These are phyloP conservation scores for Metallyticus violacea DNA, from an alignment of 2,888 invertebrate genomes.

Conservation along the genomic window DNA sequence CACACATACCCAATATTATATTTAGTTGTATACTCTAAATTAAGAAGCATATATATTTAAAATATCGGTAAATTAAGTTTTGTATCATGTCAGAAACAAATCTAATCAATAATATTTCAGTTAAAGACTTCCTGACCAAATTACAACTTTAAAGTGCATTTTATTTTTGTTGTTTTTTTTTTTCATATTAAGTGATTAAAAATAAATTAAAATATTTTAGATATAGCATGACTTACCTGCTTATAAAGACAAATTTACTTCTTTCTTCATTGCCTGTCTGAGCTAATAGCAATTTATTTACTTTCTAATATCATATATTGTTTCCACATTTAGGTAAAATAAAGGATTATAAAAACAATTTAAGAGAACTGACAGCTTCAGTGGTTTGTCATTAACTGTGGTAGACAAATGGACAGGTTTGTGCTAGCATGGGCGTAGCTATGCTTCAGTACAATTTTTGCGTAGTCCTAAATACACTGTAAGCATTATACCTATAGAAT, in stretches of 20 bases:
- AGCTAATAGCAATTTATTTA: too few relatives aligned
- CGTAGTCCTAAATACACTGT: background rate
- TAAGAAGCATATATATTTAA: background rate
- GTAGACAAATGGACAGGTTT: background rate
- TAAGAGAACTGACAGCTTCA: background rate
- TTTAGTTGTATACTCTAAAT: background rate
- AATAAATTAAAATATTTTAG: background rate
- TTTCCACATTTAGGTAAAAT: background rate
- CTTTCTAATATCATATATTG: too few relatives aligned
- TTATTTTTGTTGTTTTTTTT: too few relatives aligned
- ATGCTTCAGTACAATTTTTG: background rate
- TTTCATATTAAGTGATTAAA: background rate
- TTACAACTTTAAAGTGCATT: background rate
- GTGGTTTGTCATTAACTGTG: background rate
- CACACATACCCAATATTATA: background rate
- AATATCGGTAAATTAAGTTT: background rate
- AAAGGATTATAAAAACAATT: background rate
- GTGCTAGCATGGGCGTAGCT: background rate
- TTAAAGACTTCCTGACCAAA: too few relatives aligned
- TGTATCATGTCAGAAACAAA: background rate
- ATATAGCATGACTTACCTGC: background rate
- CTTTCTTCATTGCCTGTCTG: background rate
- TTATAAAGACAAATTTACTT: too few relatives aligned
- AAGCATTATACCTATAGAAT: too few relatives aligned
- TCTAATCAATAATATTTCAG: too few relatives aligned